These are phyloP conservation scores for Cyclina sinensis DNA, from an alignment of 1,140 invertebrate species.

Conservation along the genomic window DNA sequence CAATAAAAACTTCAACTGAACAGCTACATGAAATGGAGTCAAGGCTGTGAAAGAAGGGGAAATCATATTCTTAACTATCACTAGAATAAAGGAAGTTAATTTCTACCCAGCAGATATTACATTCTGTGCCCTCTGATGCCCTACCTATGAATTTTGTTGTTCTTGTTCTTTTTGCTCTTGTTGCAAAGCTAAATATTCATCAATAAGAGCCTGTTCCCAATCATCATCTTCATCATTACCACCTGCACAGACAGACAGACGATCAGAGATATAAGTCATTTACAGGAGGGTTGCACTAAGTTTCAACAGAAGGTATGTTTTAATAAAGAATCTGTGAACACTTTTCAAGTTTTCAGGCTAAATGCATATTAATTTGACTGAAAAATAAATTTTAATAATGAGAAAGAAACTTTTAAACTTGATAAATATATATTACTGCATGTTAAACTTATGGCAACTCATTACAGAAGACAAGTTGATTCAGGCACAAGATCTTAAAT, in stretches of 20 bases:
- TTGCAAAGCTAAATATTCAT: conserved; percentile 67
- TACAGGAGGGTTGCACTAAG: too few relatives aligned
- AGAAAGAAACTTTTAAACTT: too few relatives aligned
- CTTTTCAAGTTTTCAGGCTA: too few relatives aligned
- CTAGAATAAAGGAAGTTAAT: not conserved
- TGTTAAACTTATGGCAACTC: too few relatives aligned
- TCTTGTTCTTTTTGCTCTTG: conserved; percentile 64
- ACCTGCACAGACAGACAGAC: conserved; percentile 53
- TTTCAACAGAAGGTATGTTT: too few relatives aligned
- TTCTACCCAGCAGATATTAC: not conserved
- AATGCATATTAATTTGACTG: too few relatives aligned
- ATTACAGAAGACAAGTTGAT: too few relatives aligned
- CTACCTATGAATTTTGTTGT: conserved; percentile 55
- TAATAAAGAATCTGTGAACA: too few relatives aligned
- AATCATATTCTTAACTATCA: not conserved
- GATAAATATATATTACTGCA: too few relatives aligned
- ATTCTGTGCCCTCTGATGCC: conserved; percentile 20
- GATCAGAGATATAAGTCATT: conserved; percentile 7
- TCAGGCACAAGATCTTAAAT: too few relatives aligned
- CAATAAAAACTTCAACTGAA: too few relatives aligned
- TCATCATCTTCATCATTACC: conserved; percentile 62
- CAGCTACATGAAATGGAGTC: not conserved
- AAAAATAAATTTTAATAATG: too few relatives aligned
- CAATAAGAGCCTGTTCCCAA: conserved; percentile 69
- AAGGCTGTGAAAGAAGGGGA: not conserved